phyloP scores from a whole-genome alignment of 2,888 invertebrate genomes.

The Hofmannophila pseudospretella region DNA sequence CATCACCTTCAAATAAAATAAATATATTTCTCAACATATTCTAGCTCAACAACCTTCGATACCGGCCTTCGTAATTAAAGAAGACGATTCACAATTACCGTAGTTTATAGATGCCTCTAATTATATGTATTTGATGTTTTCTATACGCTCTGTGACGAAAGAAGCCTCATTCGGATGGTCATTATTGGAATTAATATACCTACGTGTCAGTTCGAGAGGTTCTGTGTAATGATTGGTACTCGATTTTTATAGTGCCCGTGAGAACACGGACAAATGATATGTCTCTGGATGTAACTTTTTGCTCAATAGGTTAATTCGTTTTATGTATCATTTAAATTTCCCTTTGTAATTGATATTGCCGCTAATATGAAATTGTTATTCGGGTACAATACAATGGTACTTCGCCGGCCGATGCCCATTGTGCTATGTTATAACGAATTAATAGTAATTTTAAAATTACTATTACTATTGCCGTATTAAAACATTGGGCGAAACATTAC shows the following conservation, averaged over 20 bases:
- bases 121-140: conserved; percentile 75
- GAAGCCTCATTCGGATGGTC: conserved; percentile 62
- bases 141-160: conserved; percentile 73
- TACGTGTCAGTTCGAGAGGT: conserved; percentile 75
- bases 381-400: conserved; percentile 8
- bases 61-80: conserved; percentile 71
- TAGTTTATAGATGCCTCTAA: conserved; percentile 73
- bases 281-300: conserved; percentile 54
- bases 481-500: conserved; percentile 35
- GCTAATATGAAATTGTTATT: conserved; percentile 28
- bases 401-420: conserved; percentile 4
- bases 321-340: conserved; percentile 39
- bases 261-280: conserved; percentile 67
- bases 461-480: conserved; percentile 41
- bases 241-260: conserved; percentile 69
- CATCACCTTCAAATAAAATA: conserved; percentile 32
- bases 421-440: conserved; percentile 6
- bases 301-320: conserved; percentile 47
- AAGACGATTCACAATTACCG: conserved; percentile 71
- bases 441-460: conserved; percentile 18
- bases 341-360: conserved; percentile 50
- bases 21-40: conserved; percentile 42
- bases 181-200: conserved; percentile 76
- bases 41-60: conserved; percentile 41
- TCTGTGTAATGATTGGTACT: conserved; percentile 59